Evolutionary conservation across 2,797 vertebrate genomes (phyloP), one percentile per base, ranked within the genome.

Genomic region (Rousettus madagascariensis): DNA sequence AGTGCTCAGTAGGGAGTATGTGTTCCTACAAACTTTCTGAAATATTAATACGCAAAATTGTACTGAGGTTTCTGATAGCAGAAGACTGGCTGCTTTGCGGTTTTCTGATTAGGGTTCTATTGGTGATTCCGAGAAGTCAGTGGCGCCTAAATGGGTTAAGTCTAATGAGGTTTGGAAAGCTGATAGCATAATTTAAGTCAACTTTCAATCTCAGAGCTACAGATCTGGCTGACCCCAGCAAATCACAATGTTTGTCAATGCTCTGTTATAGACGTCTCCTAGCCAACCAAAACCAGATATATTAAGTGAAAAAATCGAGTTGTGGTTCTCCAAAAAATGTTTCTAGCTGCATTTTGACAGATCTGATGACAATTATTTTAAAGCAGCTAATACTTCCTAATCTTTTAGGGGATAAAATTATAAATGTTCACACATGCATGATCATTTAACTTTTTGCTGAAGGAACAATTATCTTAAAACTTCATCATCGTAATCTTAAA

Each of bases 31-130:
- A 97, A 98, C 98, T 98, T 97, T 97, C 96, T 99, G 98, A 99
- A 99, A 99, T 99, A 99, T 99, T 99, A 99, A 99, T 99, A 98
- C 91, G 96, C 97, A 98, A 98, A 99, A 98, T 98, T 98, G 98
- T 98, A 97, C 98, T 99, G 98, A 98, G 99, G 98, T 98, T 98
- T 99, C 98, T 98, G 98, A 98, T 98, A 98, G 98, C 98, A 98
- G 98, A 98, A 98, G 98, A 98, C 98, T 98, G 98, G 98, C 98
- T 99, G 97, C 98, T 97, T 95, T 98, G 98, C 24, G 98, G 98
- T 98, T 98, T 99, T 98, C 98, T 98, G 98, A 98, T 98, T 97
- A 97, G 97, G 98, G 97, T 97, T 98, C 98, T 98, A 98, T 98
- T 98, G 98, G 98, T 97, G 96, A 98, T 99, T 99, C 99, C 98